These are phyloP conservation scores for Slavum lentiscoides DNA, from an alignment of 2,888 invertebrate species.

Conservation along the genomic window DNA sequence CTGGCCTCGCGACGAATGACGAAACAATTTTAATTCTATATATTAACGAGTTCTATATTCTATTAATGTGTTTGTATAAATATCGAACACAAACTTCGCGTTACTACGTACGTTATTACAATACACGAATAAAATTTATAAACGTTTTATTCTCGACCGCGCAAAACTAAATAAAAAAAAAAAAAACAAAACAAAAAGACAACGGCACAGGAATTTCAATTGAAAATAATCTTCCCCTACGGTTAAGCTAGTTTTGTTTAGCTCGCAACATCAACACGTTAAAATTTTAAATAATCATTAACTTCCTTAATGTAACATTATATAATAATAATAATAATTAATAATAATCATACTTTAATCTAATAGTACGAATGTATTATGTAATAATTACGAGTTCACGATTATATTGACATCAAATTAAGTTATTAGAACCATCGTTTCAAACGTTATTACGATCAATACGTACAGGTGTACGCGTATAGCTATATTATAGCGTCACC, in stretches of 20 bases:
- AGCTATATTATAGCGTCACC: not conserved
- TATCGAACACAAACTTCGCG: not conserved
- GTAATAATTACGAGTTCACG: constrained; percentile 20
- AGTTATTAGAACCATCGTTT: not conserved
- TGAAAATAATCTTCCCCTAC: not conserved
- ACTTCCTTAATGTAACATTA: constrained; percentile 23
- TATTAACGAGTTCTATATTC: constrained; percentile 31
- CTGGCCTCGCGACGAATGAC: too few species aligned
- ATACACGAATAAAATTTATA: not conserved
- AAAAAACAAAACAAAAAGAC: too few species aligned
- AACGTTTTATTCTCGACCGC: not conserved
- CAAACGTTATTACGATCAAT: constrained; percentile 13
- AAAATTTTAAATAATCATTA: constrained; percentile 43
- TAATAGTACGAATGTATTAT: constrained; percentile 31
- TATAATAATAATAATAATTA: too few species aligned
- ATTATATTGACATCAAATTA: not conserved
- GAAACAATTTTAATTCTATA: constrained; percentile 15
- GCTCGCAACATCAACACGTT: constrained; percentile 27
- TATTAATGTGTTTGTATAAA: not conserved
- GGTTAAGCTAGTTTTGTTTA: constrained; percentile 30
- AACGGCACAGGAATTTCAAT: not conserved
- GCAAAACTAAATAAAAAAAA: constrained; percentile 9
- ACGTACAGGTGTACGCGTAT: not conserved
- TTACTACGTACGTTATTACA: not conserved
- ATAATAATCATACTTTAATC: constrained; percentile 30